phyloP scores from a whole-genome alignment of 1,140 invertebrate genomes.

The Trichonephila clavata region DNA sequence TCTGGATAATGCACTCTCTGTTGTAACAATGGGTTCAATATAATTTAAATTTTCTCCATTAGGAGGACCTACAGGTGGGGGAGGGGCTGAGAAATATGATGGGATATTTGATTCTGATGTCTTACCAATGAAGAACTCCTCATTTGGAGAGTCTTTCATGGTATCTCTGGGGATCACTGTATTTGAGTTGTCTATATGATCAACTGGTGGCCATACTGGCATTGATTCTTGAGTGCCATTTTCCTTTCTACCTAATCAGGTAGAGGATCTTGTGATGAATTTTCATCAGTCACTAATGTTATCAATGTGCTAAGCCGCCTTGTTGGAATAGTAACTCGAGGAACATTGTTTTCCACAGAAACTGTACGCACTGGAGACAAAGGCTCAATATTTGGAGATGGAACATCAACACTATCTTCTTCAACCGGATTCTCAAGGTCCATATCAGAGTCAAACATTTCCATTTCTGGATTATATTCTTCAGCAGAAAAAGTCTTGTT shows the following conservation, averaged over 20 bases:
- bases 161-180: background rate
- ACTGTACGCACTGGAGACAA: conserved; percentile 16
- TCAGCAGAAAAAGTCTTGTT: background rate
- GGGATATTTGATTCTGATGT: background rate
- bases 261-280: background rate
- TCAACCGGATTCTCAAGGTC: conserved; percentile 77
- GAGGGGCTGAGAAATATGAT: conserved; percentile 1
- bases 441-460: conserved; percentile 76
- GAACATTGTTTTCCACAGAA: background rate
- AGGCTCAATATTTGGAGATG: conserved; percentile 57
- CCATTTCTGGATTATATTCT: conserved; percentile 69
- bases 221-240: conserved; percentile 24
- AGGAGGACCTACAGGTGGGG: background rate
- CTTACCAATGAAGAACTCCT: conserved; percentile 66
- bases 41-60: conserved; percentile 33
- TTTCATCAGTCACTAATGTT: conserved; percentile 64
- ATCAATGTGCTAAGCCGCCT: conserved; percentile 64
- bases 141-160: conserved; percentile 44
- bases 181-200: too few relatives aligned
- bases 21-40: background rate
- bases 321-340: conserved; percentile 13
- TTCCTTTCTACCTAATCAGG: conserved; percentile 48
- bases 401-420: conserved; percentile 51
- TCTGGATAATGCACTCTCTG: conserved; percentile 26
- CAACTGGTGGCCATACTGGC: background rate